Conservation (phyloP, 2,797 vertebrate genomes). For the Phataginus tetradactyla region DNA sequence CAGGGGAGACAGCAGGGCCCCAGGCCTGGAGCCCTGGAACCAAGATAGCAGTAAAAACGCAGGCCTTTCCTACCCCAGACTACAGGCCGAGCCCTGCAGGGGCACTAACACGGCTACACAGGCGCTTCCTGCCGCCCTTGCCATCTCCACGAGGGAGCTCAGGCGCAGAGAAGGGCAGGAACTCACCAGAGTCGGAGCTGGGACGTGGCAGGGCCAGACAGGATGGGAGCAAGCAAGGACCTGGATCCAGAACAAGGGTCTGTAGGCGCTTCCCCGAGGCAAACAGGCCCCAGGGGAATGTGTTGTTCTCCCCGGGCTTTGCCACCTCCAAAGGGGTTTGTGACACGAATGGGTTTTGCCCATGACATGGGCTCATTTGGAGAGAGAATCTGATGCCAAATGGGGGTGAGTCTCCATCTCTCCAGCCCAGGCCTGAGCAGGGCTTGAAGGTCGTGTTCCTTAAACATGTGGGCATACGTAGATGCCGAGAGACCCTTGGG, state of each 20-base stretch:
- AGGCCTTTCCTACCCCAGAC: not conserved
- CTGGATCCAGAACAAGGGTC: accelerated
- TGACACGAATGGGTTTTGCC: too few species aligned
- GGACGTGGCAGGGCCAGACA: not conserved
- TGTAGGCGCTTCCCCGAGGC: not conserved
- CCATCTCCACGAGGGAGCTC: not conserved
- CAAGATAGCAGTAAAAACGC: accelerated
- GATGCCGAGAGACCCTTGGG: not conserved
- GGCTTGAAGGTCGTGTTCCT: not conserved
- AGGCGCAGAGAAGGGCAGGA: not conserved
- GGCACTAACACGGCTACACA: too few species aligned
- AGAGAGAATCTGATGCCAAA: not conserved
- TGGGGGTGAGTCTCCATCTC: not conserved
- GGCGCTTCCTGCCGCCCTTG: too few species aligned
- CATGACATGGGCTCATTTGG: not conserved
- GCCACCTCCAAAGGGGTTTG: not conserved
- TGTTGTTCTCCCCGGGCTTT: too few species aligned
- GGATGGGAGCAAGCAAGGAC: not conserved
- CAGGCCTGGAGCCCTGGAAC: too few species aligned
- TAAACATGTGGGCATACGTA: accelerated
- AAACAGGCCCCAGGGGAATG: too few species aligned
- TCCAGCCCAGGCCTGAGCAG: not conserved
- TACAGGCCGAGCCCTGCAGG: too few species aligned
- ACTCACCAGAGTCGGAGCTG: not conserved
- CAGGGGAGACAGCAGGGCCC: not conserved